Base-by-base conservation (phyloP, 2,888 invertebrate genomes). In the Heliothis peltigera region DNA sequence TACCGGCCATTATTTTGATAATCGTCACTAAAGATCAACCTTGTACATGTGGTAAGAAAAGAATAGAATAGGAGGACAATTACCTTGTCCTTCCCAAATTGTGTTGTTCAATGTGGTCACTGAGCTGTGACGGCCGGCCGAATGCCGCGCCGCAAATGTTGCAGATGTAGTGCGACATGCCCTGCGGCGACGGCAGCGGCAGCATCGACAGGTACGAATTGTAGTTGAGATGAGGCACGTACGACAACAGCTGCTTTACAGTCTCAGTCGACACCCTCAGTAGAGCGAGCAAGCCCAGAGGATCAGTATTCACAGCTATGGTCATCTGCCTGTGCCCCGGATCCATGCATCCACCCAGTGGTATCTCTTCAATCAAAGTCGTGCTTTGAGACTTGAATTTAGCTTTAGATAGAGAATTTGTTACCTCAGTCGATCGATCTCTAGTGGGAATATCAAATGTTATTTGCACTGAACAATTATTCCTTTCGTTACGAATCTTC, bases 221-320 rank as follows among this genome's bases (percentile, higher is more conserved):
- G 63, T 86, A 91, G 62, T 89, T 86, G 44, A 93, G 76, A 6
- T 81, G 75, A 2, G 91, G 89, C 76, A 93, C 66, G 60, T 84
- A 90, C 0, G 92, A 91, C 12, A 94, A 60, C 1, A 93, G 67
- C 62, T 86, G 85, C 69, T 82, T 89, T 4, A 92, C 64, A 0
- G 90, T 81, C 15, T 91, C 92, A 1, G 87, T 83, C 1, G 93
- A 92, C 46, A 93, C 79, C 19, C 82, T 86, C 48, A 94, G 43
- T 43, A 94, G 73, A 1, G 89, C 86, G 0, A 89, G 55, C 12
- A 93, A 70, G 10, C 92, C 89, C 0, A 93, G 60, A 7, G 93
- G 93, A 53, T 94, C 94, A 4, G 94, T 94, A 60, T 94, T 94
- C n/a, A 92, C 90, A 3, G 91, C 92, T 62, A 90, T 90, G 0